Percentiles rank a stretch among this genome's conserved stretches.
These are phyloP conservation scores for Cyprinella venusta DNA, from an alignment of 2,797 vertebrate genomes.

Conservation along the genomic window DNA sequence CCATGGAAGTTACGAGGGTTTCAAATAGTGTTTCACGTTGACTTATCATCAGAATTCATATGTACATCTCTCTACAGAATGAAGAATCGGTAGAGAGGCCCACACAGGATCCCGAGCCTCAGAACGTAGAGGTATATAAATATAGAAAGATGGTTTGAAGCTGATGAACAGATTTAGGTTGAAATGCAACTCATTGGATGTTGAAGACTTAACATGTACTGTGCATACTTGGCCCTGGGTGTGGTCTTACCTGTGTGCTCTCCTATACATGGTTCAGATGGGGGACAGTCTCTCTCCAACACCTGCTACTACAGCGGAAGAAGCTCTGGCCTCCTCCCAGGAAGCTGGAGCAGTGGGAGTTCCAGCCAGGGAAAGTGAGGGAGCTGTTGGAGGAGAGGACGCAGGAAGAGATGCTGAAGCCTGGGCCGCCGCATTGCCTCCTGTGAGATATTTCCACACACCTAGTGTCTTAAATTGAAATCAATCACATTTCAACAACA, in stretches of 20 bases:
- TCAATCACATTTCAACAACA: not conserved
- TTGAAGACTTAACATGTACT: not conserved
- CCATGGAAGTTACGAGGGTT: too few species aligned
- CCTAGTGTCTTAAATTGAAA: not conserved
- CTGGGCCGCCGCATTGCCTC: slow-evolving; percentile 88
- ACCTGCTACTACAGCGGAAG: slow-evolving; percentile 90
- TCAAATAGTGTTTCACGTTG: not conserved
- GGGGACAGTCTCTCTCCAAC: slow-evolving; percentile 82
- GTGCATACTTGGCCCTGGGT: not conserved
- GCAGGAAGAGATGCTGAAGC: slow-evolving; percentile 79
- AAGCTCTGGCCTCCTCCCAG: slow-evolving; percentile 83
- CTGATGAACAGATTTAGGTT: not conserved
- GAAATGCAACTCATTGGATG: not conserved
- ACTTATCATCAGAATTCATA: not conserved
- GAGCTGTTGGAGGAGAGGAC: slow-evolving; percentile 76
- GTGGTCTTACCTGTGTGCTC: too few species aligned
- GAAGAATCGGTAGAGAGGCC: slow-evolving; percentile 51
- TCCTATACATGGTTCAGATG: slow-evolving; percentile 68
- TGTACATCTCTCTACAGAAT: slow-evolving; percentile 40
- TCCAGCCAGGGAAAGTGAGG: slow-evolving; percentile 71
- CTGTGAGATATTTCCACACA: slow-evolving; percentile 73
- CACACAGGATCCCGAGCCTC: slow-evolving; percentile 48
- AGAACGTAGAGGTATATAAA: slow-evolving; percentile 65
- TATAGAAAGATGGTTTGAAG: not conserved
- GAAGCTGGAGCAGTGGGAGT: slow-evolving; percentile 68